These are phyloP conservation scores for Lasioglossum marginatum DNA, from an alignment of 2,888 invertebrate genomes.

Conservation along the genomic window DNA sequence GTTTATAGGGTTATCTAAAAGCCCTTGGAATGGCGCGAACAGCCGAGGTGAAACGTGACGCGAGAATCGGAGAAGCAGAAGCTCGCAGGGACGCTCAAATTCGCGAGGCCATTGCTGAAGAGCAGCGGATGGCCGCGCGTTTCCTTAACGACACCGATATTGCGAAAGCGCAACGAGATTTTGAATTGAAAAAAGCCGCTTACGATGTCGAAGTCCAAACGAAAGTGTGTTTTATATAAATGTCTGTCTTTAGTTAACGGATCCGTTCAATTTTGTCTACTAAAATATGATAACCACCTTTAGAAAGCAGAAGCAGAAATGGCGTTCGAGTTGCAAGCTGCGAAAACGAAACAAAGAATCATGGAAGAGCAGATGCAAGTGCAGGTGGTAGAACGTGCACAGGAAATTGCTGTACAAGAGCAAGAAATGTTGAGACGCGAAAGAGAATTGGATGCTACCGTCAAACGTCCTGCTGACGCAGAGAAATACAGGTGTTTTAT, in stretches of 20 bases:
- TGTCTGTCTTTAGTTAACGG: not conserved
- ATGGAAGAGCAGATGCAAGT: constrained; percentile 99
- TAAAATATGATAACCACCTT: constrained; percentile 16
- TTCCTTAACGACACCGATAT: constrained; percentile 98
- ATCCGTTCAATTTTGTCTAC: constrained; percentile 20
- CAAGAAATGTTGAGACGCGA: constrained; percentile 97
- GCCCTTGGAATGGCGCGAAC: constrained; percentile 98
- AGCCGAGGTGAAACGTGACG: constrained; percentile 97
- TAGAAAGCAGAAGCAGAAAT: constrained; percentile 96
- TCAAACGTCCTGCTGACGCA: constrained; percentile 97
- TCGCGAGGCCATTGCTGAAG: constrained; percentile 98
- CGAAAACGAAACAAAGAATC: constrained; percentile 97
- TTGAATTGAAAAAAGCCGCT: constrained; percentile 98
- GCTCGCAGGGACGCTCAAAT: constrained; percentile 96
- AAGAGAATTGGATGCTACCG: constrained; percentile 96
- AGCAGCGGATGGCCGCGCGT: constrained; percentile 97
- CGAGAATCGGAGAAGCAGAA: constrained; percentile 98
- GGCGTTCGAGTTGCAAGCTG: constrained; percentile 97
- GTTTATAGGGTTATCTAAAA: constrained; percentile 93
- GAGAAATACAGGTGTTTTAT: constrained; percentile 89
- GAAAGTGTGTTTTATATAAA: constrained; percentile 86
- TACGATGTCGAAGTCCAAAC: constrained; percentile 99
- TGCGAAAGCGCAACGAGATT: constrained; percentile 98
- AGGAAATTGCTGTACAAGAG: constrained; percentile 97
- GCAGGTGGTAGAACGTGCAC: constrained; percentile 94